phyloP scores from a whole-genome alignment of 2,113 vertebrate genomes.

The Psittacus erithacus region DNA sequence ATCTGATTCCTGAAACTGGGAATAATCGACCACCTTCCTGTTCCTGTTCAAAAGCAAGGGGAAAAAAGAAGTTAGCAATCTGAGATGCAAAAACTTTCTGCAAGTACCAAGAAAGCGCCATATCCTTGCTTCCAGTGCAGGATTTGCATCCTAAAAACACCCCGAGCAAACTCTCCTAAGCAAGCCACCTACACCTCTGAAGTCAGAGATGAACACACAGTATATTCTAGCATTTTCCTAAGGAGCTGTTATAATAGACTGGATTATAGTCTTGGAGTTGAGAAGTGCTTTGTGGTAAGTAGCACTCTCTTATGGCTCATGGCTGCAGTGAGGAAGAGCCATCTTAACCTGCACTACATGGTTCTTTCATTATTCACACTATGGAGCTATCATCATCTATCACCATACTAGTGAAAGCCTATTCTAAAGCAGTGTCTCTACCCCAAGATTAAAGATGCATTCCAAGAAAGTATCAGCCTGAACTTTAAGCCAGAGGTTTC shows the following conservation, averaged over 20 bases:
- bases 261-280: neutral
- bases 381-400: no score
- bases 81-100: neutral
- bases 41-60: constrained; percentile 80
- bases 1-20: constrained; percentile 98
- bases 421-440: neutral
- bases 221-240: neutral
- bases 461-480: neutral
- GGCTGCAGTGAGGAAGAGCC: neutral
- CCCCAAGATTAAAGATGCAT: neutral
- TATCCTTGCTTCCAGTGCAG: neutral
- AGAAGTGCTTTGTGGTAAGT: neutral
- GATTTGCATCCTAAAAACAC: neutral
- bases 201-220: neutral
- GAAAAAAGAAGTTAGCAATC: constrained; percentile 2
- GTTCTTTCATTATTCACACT: neutral
- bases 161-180: neutral
- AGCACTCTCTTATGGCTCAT: neutral
- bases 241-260: neutral
- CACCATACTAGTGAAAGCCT: neutral
- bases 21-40: constrained; percentile 99
- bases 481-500: neutral
- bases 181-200: neutral
- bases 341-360: no score
- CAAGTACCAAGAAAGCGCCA: neutral